phyloP scores from a whole-genome alignment of 2,888 invertebrate genomes.

The Amiota minor region DNA sequence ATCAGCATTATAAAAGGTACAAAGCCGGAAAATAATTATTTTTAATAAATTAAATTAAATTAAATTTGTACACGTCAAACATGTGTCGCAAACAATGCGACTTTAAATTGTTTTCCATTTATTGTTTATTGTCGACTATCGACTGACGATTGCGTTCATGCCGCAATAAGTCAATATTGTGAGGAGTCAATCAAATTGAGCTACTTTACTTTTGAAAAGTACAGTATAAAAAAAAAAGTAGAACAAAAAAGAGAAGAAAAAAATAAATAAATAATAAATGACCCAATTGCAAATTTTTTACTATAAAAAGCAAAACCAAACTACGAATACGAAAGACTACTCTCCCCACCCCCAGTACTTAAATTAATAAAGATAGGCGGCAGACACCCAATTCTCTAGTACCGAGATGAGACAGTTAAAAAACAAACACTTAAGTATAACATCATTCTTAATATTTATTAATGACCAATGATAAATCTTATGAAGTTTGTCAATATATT shows the following conservation, averaged over 20 bases:
- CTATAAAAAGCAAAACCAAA: not conserved
- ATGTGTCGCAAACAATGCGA: conserved; percentile 64
- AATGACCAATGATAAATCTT: too few species aligned
- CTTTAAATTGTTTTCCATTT: conserved; percentile 56
- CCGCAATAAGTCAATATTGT: not conserved
- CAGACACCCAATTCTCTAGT: too few species aligned
- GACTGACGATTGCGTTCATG: not conserved
- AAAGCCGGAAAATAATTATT: conserved; percentile 59
- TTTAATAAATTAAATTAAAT: conserved; percentile 66
- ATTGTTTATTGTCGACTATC: not conserved
- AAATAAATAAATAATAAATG: not conserved
- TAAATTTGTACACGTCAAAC: conserved; percentile 68
- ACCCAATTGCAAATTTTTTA: not conserved
- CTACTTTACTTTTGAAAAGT: not conserved
- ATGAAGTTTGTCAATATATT: too few species aligned
- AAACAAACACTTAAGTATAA: too few species aligned
- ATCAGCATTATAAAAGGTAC: conserved; percentile 63
- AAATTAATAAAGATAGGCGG: too few species aligned
- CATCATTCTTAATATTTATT: too few species aligned
- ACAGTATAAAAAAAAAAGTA: not conserved
- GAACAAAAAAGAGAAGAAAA: not conserved
- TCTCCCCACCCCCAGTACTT: too few species aligned
- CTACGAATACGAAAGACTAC: not conserved
- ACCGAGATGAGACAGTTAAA: too few species aligned
- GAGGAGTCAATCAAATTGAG: conserved; percentile 14